Conservation (phyloP, 1,140 invertebrate species). For the Leptopilina clavipes region DNA sequence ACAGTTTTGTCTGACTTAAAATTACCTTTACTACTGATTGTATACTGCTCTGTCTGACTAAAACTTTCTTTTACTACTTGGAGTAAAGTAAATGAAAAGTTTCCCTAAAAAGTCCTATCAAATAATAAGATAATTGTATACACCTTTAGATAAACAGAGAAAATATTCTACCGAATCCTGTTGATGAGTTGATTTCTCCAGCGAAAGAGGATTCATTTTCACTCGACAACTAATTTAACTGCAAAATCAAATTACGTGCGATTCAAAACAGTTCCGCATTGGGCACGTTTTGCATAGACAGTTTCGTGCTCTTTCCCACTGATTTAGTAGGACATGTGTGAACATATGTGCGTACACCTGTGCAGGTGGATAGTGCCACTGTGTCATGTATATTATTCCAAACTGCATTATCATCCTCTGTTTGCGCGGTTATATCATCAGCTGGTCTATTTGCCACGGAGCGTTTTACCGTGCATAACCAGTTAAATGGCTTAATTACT, state of each 20-base stretch:
- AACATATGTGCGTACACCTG: conserved; percentile 23
- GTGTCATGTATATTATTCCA: conserved; percentile 63
- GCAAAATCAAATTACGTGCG: conserved; percentile 15
- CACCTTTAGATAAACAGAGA: too few relatives aligned
- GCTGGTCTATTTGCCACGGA: conserved; percentile 59
- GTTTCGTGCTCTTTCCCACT: conserved; percentile 24
- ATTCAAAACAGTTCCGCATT: conserved; percentile 9
- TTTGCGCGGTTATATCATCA: conserved; percentile 63
- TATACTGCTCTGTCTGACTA: too few relatives aligned
- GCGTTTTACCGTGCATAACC: conserved; percentile 55
- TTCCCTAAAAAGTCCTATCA: too few relatives aligned
- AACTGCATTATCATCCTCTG: conserved; percentile 66
- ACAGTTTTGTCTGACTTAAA: too few relatives aligned
- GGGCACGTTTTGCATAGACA: conserved; percentile 13
- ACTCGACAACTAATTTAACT: conserved; percentile 11
- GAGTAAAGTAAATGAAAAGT: too few relatives aligned
- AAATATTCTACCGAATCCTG: background rate
- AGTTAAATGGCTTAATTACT: conserved; percentile 69
- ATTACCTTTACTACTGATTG: too few relatives aligned
- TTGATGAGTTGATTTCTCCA: conserved; percentile 6
- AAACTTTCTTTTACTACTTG: too few relatives aligned
- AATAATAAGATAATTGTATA: too few relatives aligned
- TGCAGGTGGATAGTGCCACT: conserved; percentile 37
- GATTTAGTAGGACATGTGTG: conserved; percentile 21
- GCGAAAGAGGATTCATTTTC: conserved; percentile 11